Evolutionary conservation across 2,888 invertebrate genomes (phyloP).

Genomic region (Drosophila pseudotalamancana): DNA sequence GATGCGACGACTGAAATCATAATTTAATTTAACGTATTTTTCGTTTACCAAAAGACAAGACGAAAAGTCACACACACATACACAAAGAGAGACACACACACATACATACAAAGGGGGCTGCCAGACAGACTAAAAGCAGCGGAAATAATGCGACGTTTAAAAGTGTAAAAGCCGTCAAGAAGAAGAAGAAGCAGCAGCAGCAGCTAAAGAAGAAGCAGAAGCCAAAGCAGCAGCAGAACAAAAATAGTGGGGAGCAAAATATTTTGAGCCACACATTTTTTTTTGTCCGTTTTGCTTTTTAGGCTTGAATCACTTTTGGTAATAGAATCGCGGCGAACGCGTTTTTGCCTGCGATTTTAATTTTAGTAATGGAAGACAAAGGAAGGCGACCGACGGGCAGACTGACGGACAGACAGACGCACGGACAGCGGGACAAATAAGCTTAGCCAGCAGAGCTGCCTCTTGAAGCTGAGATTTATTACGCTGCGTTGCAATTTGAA

Average conservation of each 20-base stretch:
- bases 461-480: slow-evolving; percentile 70
- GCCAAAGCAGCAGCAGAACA: slow-evolving; percentile 2
- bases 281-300: background rate
- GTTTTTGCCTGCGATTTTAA: slow-evolving; percentile 73
- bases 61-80: slow-evolving; percentile 57
- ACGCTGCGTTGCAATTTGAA: slow-evolving; percentile 75
- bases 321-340: slow-evolving; percentile 73
- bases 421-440: slow-evolving; percentile 55
- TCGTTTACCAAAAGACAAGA: slow-evolving; percentile 69
- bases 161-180: slow-evolving; percentile 77
- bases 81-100: background rate
- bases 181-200: slow-evolving; percentile 17
- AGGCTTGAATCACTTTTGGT: slow-evolving; percentile 71
- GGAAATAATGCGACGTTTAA: slow-evolving; percentile 77
- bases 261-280: slow-evolving; percentile 1
- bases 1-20: slow-evolving; percentile 66
- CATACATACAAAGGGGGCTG: background rate
- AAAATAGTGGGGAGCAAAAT: slow-evolving; percentile 12
- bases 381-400: slow-evolving; percentile 34
- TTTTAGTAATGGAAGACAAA: slow-evolving; percentile 80
- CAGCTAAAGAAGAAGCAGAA: slow-evolving; percentile 4
- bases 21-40: slow-evolving; percentile 79
- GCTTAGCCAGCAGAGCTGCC: slow-evolving; percentile 55
- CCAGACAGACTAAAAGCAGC: slow-evolving; percentile 72
- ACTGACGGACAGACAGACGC: background rate